Evolutionary conservation across 2,113 vertebrate genomes (phyloP).

Genomic region (Sceloporus undulatus): DNA sequence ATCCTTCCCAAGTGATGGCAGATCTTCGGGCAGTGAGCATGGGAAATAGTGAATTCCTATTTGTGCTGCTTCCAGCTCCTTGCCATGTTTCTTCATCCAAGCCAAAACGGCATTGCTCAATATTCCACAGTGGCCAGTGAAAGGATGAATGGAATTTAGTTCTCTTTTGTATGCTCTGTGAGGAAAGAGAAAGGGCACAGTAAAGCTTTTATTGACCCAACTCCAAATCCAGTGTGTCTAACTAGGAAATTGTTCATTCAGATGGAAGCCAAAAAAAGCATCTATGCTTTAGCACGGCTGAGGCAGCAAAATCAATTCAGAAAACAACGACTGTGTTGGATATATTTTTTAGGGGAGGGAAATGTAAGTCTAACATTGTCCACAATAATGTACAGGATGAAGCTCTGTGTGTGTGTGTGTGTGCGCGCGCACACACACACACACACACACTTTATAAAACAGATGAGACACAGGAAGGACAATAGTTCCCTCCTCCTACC

Average conservation of each 20-base stretch:
- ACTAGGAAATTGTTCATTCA: constrained; percentile 85
- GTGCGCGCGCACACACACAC: too few species aligned
- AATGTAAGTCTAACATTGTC: constrained; percentile 46
- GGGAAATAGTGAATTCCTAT: constrained; percentile 77
- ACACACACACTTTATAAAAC: background rate
- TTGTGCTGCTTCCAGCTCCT: constrained; percentile 79
- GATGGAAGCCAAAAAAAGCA: constrained; percentile 81
- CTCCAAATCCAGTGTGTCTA: constrained; percentile 84
- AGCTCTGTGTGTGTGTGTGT: background rate
- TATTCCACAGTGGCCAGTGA: constrained; percentile 80
- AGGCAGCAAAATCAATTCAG: constrained; percentile 83
- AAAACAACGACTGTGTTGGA: constrained; percentile 77
- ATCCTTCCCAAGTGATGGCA: constrained; percentile 67
- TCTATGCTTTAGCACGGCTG: constrained; percentile 75
- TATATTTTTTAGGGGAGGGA: constrained; percentile 66
- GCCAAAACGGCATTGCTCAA: constrained; percentile 77
- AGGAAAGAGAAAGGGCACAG: constrained; percentile 81
- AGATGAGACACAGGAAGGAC: background rate
- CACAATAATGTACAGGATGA: constrained; percentile 60
- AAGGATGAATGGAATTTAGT: constrained; percentile 83
- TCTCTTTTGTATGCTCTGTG: constrained; percentile 81
- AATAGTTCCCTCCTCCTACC: too few species aligned
- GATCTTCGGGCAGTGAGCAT: constrained; percentile 67
- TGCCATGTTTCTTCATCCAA: constrained; percentile 77
- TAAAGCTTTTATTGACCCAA: constrained; percentile 85